These are phyloP conservation scores for Xylota sylvarum DNA, from an alignment of 2,888 invertebrate species.

Conservation along the genomic window DNA sequence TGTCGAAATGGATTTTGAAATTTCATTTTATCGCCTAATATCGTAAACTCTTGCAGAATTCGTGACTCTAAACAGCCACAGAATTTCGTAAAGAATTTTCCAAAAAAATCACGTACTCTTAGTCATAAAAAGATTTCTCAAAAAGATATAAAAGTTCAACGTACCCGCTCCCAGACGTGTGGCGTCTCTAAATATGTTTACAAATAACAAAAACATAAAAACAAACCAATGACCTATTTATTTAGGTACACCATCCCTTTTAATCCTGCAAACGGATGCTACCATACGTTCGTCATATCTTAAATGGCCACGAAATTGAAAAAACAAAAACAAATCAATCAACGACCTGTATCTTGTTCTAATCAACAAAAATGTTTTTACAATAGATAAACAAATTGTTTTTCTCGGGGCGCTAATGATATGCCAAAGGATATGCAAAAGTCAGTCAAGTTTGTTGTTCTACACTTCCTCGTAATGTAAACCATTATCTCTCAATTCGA, in stretches of 20 bases:
- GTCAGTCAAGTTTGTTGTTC: slow-evolving; percentile 29
- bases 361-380: slow-evolving; percentile 19
- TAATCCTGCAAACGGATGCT: slow-evolving; percentile 25
- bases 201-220: slow-evolving; percentile 50
- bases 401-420: neutral
- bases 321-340: slow-evolving; percentile 61
- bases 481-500: neutral
- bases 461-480: neutral
- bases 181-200: slow-evolving; percentile 22
- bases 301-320: slow-evolving; percentile 17
- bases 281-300: slow-evolving; percentile 41
- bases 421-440: slow-evolving; percentile 39
- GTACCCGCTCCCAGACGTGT: neutral
- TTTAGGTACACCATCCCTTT: slow-evolving; percentile 8
- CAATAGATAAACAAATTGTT: slow-evolving; percentile 30
- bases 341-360: slow-evolving; percentile 20
- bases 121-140: neutral
- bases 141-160: slow-evolving; percentile 28
- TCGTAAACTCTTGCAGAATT: neutral
- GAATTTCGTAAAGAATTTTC: neutral
- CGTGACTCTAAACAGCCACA: neutral
- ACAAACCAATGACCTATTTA: slow-evolving; percentile 50
- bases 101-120: neutral
- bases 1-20: too few relatives aligned
- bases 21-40: neutral